Conservation (phyloP, 2,797 vertebrate genomes). For the Megalops cyprinoides region DNA sequence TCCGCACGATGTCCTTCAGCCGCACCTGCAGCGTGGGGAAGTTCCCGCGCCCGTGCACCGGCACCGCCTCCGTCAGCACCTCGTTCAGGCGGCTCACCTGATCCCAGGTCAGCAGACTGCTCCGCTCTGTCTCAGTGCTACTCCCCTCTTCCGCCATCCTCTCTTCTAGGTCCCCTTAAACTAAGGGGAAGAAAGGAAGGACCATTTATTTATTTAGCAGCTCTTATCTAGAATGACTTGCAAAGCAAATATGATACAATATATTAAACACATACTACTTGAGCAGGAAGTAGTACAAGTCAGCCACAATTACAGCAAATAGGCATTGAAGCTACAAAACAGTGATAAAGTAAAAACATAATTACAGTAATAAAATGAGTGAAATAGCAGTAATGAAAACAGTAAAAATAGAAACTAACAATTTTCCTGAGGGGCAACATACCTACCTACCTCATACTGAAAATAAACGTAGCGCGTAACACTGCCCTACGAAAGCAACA, state of each 20-base stretch:
- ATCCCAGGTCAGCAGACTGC: slow-evolving; percentile 89
- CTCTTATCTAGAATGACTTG: background rate
- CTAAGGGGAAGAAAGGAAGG: background rate
- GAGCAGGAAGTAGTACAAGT: background rate
- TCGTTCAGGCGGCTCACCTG: slow-evolving; percentile 90
- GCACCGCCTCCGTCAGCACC: slow-evolving; percentile 88
- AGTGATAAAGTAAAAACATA: background rate
- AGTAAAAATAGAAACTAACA: background rate
- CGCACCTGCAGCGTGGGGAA: slow-evolving; percentile 92
- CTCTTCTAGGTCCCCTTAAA: slow-evolving; percentile 29
- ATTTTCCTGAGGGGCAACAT: background rate
- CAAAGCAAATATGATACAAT: background rate
- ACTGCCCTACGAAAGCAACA: background rate
- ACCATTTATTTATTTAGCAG: background rate
- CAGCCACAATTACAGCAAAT: background rate
- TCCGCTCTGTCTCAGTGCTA: slow-evolving; percentile 62
- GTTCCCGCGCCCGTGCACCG: slow-evolving; percentile 91
- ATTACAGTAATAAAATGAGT: no score
- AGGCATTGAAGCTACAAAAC: background rate
- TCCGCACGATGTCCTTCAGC: slow-evolving; percentile 89
- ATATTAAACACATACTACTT: background rate
- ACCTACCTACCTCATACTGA: background rate
- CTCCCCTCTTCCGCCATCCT: slow-evolving; percentile 71
- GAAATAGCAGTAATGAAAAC: no score
- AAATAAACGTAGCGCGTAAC: background rate